phyloP scores from a whole-genome alignment of 2,888 invertebrate species.

The Synergus japonicus region DNA sequence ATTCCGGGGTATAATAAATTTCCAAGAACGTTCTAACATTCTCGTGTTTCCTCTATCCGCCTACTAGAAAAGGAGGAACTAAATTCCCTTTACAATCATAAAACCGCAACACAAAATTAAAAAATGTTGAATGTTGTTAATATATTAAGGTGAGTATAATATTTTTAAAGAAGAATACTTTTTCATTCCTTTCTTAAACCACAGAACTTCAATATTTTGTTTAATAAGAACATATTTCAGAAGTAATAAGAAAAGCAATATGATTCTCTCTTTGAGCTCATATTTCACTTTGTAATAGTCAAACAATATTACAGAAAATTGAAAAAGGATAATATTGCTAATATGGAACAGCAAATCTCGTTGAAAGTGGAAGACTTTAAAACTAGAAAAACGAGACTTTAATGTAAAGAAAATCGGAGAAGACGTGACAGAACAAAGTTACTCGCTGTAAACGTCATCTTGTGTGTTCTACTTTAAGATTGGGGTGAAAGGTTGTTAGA shows the following conservation, averaged over 20 bases:
- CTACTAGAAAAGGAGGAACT: neutral
- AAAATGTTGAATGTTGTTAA: neutral
- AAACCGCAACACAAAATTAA: neutral
- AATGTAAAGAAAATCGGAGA: neutral
- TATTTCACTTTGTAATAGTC: neutral
- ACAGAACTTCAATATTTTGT: neutral
- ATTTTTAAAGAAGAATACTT: neutral
- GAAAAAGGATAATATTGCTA: conserved; percentile 22
- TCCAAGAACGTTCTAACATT: neutral
- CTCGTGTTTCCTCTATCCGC: neutral
- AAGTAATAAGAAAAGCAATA: neutral
- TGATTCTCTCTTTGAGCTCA: neutral
- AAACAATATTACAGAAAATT: neutral
- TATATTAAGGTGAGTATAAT: neutral
- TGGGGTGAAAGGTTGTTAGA: neutral
- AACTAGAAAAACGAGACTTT: neutral
- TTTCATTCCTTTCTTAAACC: neutral
- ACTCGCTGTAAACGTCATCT: neutral
- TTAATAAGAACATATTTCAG: neutral
- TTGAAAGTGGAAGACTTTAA: neutral
- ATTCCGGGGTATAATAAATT: neutral
- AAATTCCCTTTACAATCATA: neutral
- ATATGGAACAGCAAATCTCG: conserved; percentile 6
- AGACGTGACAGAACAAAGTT: conserved; percentile 3
- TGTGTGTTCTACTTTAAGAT: conserved; percentile 8